Conservation (phyloP, 2,797 vertebrate species). For the Chaenodraco wilsoni region DNA sequence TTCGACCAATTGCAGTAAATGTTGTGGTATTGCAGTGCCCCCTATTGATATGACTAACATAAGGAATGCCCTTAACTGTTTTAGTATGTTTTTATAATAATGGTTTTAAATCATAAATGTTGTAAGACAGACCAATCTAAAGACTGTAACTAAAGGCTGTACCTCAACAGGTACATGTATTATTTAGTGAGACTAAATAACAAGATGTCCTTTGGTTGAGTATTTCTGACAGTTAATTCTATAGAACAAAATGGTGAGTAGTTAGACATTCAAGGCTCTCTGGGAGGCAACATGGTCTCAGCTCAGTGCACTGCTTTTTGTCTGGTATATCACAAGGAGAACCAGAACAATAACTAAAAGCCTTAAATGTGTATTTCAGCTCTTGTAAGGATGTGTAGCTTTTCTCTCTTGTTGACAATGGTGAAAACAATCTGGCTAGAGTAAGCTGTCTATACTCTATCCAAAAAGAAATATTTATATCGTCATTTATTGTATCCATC, state of each 20-base stretch:
- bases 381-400: background rate
- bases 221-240: slow-evolving; percentile 1
- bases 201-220: slow-evolving; percentile 19
- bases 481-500: background rate
- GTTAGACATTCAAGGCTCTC: background rate
- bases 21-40: slow-evolving; percentile 69
- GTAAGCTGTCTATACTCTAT: background rate
- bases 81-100: background rate
- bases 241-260: background rate
- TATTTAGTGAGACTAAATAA: background rate
- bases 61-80: slow-evolving; percentile 1
- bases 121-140: background rate
- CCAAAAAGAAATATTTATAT: too few relatives aligned
- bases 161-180: background rate
- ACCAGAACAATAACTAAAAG: background rate
- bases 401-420: slow-evolving; percentile 1
- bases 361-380: slow-evolving; percentile 8
- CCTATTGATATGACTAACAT: slow-evolving; percentile 62
- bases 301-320: background rate
- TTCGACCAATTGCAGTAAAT: slow-evolving; percentile 11
- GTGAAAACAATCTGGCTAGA: background rate
- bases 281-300: background rate
- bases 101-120: background rate
- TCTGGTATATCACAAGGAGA: slow-evolving; percentile 2
- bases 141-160: background rate